A percentile compares a stretch with the other conserved stretches of the same genome.
These are phyloP conservation scores for Asobara japonica DNA, from an alignment of 1,140 invertebrate genomes.

Conservation along the genomic window DNA sequence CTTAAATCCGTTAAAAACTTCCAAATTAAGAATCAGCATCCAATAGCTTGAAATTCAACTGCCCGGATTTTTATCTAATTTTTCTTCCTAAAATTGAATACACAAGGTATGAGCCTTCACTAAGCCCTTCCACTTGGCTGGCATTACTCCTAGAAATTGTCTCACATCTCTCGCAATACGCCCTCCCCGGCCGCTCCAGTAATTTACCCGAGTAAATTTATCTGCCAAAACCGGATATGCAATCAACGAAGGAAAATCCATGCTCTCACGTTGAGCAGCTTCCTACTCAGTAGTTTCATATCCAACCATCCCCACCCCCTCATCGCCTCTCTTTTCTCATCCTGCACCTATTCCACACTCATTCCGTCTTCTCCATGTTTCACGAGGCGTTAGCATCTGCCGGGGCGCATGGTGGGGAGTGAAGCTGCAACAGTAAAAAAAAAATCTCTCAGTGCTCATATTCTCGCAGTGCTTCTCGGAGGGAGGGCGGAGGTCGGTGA, in stretches of 20 bases:
- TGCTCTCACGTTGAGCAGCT: slow-evolving; percentile 16
- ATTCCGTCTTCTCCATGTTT: slow-evolving; percentile 4
- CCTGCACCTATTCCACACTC: neutral
- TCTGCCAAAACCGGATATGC: slow-evolving; percentile 6
- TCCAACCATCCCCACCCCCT: neutral
- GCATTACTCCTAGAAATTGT: slow-evolving; percentile 1
- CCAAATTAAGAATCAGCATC: too few relatives aligned
- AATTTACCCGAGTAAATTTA: slow-evolving; percentile 9
- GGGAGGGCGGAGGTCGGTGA: slow-evolving; percentile 16
- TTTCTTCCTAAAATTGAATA: neutral
- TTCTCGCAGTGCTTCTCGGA: slow-evolving; percentile 26
- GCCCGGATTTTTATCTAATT: neutral
- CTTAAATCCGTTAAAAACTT: too few relatives aligned
- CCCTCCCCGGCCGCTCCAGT: neutral
- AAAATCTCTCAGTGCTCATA: slow-evolving; percentile 46
- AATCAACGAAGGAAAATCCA: slow-evolving; percentile 14
- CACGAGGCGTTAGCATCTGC: slow-evolving; percentile 27
- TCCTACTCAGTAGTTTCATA: slow-evolving; percentile 15
- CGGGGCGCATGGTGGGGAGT: neutral
- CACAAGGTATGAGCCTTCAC: neutral
- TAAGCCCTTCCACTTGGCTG: neutral
- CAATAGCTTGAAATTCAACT: too few relatives aligned
- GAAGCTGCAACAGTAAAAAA: slow-evolving; percentile 19
- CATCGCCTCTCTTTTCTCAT: slow-evolving; percentile 30
- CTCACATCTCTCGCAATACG: neutral